Conservation (phyloP, 2,113 vertebrate genomes). For the Gambusia affinis region DNA sequence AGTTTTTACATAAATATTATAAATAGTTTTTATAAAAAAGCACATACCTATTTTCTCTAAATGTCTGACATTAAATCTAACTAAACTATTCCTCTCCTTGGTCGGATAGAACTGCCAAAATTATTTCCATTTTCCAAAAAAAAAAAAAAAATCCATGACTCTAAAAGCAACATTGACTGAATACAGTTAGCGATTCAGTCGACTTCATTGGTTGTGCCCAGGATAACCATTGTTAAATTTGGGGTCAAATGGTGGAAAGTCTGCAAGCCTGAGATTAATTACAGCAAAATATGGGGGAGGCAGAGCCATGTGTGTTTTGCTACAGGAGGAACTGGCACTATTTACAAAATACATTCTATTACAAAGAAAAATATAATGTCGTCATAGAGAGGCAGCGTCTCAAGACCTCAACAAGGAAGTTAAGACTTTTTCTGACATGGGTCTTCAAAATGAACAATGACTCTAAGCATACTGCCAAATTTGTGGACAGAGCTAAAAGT, state of each 20-base stretch:
- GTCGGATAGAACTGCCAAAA: too few species aligned
- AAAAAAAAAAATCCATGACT: too few species aligned
- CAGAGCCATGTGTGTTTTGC: not conserved
- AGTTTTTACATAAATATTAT: too few species aligned
- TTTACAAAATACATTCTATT: not conserved
- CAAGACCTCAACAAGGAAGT: not conserved
- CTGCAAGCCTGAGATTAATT: not conserved
- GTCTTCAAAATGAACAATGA: not conserved
- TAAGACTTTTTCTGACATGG: not conserved
- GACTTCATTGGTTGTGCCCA: too few species aligned
- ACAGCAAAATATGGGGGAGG: not conserved
- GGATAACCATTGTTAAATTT: too few species aligned
- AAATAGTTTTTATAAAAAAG: too few species aligned
- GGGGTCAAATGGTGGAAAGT: not conserved
- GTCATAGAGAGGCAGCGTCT: not conserved
- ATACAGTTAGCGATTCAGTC: too few species aligned
- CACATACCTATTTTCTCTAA: too few species aligned
- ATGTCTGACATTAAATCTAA: too few species aligned
- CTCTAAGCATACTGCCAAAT: not conserved
- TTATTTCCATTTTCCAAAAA: too few species aligned
- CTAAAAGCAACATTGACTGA: too few species aligned
- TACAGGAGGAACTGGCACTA: not conserved
- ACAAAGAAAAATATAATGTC: not conserved
- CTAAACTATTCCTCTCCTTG: too few species aligned
- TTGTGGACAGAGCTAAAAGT: not conserved